These are phyloP conservation scores for Liasis olivaceus DNA, from an alignment of 2,797 vertebrate genomes.

Conservation along the genomic window DNA sequence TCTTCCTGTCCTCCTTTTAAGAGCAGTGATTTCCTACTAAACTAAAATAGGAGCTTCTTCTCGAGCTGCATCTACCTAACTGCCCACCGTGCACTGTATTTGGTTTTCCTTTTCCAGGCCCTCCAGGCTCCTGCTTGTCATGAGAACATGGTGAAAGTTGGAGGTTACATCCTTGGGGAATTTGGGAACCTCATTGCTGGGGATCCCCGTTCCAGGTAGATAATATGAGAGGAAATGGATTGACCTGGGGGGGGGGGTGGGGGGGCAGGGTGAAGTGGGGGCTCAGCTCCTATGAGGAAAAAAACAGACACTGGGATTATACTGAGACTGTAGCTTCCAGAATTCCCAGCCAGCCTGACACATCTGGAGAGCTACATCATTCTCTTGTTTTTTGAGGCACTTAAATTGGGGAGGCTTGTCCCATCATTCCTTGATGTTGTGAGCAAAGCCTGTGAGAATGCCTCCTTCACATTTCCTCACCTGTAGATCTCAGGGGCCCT, in stretches of 20 bases:
- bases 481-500: not conserved
- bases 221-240: not conserved
- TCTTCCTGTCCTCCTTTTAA: not conserved
- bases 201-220: conserved; percentile 89
- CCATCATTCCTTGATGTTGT: not conserved
- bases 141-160: conserved; percentile 94
- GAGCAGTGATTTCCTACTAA: not conserved
- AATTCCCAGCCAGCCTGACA: not conserved
- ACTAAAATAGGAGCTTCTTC: not conserved
- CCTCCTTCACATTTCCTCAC: not conserved
- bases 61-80: not conserved
- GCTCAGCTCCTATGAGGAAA: too few relatives aligned
- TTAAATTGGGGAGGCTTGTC: not conserved
- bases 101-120: conserved; percentile 71
- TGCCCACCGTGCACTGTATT: not conserved
- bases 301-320: not conserved
- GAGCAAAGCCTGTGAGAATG: not conserved
- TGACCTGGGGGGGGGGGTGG: not conserved
- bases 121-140: conserved; percentile 91
- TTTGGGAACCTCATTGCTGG: conserved; percentile 93
- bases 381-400: not conserved
- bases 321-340: not conserved
- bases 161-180: conserved; percentile 91
- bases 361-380: not conserved
- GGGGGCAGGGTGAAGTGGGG: not conserved